Percentiles rank a stretch among this genome's conserved stretches.
Evolutionary conservation across 2,888 invertebrate species (phyloP).

Genomic region (Pandemis cinnamomeana): DNA sequence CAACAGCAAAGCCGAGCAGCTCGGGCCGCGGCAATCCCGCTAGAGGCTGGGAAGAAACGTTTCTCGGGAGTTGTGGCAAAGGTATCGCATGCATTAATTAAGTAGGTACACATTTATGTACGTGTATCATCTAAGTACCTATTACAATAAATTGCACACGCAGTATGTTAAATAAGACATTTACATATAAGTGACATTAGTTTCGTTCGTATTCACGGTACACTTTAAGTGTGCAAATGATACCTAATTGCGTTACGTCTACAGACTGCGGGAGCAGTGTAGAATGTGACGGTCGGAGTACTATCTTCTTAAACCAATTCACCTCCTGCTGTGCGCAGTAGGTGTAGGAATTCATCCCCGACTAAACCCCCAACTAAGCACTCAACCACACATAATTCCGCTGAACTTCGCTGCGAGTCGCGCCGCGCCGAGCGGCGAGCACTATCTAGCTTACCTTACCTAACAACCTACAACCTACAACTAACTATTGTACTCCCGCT

Average conservation of each 20-base stretch:
- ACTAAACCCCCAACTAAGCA: constrained; percentile 7
- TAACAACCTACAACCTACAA: constrained; percentile 11
- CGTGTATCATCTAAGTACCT: too few relatives aligned
- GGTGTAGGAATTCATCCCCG: neutral
- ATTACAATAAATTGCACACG: too few relatives aligned
- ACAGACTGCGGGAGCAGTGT: neutral
- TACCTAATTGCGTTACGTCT: neutral
- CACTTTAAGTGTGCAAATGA: too few relatives aligned
- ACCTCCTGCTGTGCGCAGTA: neutral
- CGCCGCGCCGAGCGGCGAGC: neutral
- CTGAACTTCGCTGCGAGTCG: neutral
- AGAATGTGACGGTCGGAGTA: neutral
- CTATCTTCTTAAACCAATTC: neutral
- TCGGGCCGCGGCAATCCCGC: too few relatives aligned
- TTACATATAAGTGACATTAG: too few relatives aligned
- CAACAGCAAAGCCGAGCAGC: too few relatives aligned
- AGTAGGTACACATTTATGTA: too few relatives aligned
- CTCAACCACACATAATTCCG: neutral
- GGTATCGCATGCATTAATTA: too few relatives aligned
- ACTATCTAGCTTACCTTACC: neutral
- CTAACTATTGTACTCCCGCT: constrained; percentile 29
- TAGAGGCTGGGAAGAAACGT: too few relatives aligned
- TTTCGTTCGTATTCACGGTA: too few relatives aligned
- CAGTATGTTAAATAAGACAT: too few relatives aligned
- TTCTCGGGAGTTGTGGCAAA: too few relatives aligned